Base-by-base conservation (phyloP, 2,888 invertebrate species). In the Noctua comes region DNA sequence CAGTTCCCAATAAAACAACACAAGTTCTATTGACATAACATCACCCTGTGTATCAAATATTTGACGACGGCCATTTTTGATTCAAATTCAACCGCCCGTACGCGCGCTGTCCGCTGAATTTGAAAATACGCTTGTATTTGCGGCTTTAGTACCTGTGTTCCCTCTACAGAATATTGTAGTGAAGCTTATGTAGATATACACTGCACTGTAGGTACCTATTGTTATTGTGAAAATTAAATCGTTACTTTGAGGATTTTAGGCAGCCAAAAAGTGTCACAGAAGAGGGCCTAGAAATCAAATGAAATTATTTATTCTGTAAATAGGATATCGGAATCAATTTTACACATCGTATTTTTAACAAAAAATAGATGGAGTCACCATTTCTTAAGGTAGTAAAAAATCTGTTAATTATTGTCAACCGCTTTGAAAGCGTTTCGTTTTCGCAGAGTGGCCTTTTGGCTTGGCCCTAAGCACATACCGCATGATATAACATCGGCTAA, bases 41-140 rank as follows among this genome's bases (percentile, higher is more conserved):
- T 40, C 40, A 40, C 8, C 62, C 48, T 57, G 11, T 57, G 48
- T 65, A 27, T 11, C 54, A 73, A 79, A 79, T 79, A 84, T 70
- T 73, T 62, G 65, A 6, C 40, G 24, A 21, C 8, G 31, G 80
- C 72, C 65, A 84, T 82, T 27, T 84, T 81, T 36, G 4, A 83
- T 83, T 83, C 27, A 74, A 51, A 83, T 83, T 85, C 82, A 68
- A 16, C 10, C 43, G n/a, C 1, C 1, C 71, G 84, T 40, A n/a
- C 43, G 31, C 54, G 51, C 51, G 82, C 0, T 64, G 43, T 64
- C 68, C 70, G 70, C 59, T 71, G 85, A 83, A 83, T 83, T 85
- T 85, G 10, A 80, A 84, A 70, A 62, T 40, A 71, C 54, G 27
- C 18, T 71, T 57, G 51, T 69, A 10, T 84, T 83, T 57, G 54